Conservation (phyloP, 2,888 invertebrate species). For the Xestoiulus laeticollis region DNA sequence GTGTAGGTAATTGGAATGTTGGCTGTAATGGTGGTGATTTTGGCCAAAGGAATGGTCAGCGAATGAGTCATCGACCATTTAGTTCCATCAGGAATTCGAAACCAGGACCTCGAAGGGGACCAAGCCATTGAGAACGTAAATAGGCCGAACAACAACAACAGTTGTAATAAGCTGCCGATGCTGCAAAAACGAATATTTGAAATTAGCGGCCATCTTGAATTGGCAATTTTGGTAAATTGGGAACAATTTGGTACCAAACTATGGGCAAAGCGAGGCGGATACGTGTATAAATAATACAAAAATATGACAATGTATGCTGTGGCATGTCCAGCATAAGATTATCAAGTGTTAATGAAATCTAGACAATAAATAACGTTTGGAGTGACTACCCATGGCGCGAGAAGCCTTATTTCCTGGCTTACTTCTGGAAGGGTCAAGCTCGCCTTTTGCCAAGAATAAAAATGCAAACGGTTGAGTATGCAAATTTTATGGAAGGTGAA, state of each 20-base stretch:
- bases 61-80: conserved; percentile 51
- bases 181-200: not conserved
- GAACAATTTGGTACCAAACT: not conserved
- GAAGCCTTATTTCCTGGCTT: not conserved
- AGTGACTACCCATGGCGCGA: not conserved
- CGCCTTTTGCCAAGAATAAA: not conserved
- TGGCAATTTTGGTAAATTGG: not conserved
- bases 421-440: not conserved
- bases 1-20: conserved; percentile 52
- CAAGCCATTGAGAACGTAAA: not conserved
- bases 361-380: conserved; percentile 8
- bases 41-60: conserved; percentile 50
- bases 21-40: conserved; percentile 44
- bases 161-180: not conserved
- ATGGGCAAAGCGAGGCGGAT: not conserved
- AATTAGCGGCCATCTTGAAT: not conserved
- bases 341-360: not conserved
- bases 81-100: conserved; percentile 50
- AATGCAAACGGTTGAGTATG: conserved; percentile 22
- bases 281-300: not conserved
- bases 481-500: conserved; percentile 9
- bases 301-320: not conserved
- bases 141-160: not conserved
- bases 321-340: not conserved
- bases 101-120: conserved; percentile 35